Percentiles rank a stretch among this genome's conserved stretches.
Evolutionary conservation across 1,140 invertebrate species (phyloP).

Genomic region (Meloidogyne chitwoodi): DNA sequence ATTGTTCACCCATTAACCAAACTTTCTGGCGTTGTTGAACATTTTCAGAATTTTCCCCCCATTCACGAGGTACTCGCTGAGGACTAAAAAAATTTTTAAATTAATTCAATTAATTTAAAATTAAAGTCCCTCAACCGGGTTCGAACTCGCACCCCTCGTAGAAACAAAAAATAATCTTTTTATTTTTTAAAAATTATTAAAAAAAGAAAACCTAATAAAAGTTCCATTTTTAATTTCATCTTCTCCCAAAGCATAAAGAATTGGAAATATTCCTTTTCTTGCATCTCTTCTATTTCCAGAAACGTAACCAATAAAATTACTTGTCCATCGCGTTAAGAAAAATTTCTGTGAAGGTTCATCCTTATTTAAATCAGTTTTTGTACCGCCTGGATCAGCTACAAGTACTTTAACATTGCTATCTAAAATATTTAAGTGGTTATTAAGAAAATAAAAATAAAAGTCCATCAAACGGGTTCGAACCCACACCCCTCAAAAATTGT

Average conservation of each 20-base stretch:
- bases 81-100: slow-evolving; percentile 28
- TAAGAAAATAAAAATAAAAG: slow-evolving; percentile 21
- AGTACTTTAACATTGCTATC: slow-evolving; percentile 49
- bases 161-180: no score
- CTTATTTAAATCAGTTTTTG: slow-evolving; percentile 44
- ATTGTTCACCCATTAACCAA: slow-evolving; percentile 47
- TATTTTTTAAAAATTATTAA: not conserved
- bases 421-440: slow-evolving; percentile 2
- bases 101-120: not conserved
- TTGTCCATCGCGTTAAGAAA: slow-evolving; percentile 52
- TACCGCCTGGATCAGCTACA: slow-evolving; percentile 53
- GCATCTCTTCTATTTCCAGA: slow-evolving; percentile 34
- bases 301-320: slow-evolving; percentile 23
- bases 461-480: not conserved
- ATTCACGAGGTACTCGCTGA: slow-evolving; percentile 31
- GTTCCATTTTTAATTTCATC: slow-evolving; percentile 34
- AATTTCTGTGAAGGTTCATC: slow-evolving; percentile 46
- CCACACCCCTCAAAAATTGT: no score
- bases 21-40: slow-evolving; percentile 32
- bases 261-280: slow-evolving; percentile 41
- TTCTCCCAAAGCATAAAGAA: slow-evolving; percentile 53
- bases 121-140: not conserved
- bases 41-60: slow-evolving; percentile 42
- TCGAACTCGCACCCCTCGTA: no score
- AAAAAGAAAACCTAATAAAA: slow-evolving; percentile 46